Conservation (phyloP, 2,888 invertebrate species). For the Stenichneumon culpator region DNA sequence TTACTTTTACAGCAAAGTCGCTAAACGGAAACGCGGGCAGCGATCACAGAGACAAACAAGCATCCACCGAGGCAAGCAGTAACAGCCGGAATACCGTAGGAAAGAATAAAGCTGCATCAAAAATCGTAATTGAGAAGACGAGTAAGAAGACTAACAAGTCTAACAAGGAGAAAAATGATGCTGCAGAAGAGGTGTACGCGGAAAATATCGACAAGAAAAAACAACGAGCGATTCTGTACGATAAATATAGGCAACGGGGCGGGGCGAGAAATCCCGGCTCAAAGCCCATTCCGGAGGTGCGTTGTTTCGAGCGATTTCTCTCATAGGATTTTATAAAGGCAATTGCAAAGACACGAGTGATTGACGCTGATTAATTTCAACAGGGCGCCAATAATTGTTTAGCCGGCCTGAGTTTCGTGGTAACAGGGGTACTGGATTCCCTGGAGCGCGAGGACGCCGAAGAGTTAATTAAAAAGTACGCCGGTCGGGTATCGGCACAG, state of each 20-base stretch:
- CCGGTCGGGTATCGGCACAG: conserved; percentile 91
- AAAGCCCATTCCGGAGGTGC: conserved; percentile 93
- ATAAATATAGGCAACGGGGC: conserved; percentile 91
- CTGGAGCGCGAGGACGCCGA: conserved; percentile 93
- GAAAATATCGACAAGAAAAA: conserved; percentile 90
- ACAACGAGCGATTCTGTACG: conserved; percentile 89
- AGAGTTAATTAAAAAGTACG: conserved; percentile 91
- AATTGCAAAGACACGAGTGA: background rate
- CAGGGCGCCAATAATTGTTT: conserved; percentile 91
- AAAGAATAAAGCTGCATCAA: conserved; percentile 27
- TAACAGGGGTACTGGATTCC: conserved; percentile 96
- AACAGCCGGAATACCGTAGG: conserved; percentile 30
- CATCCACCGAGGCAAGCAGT: conserved; percentile 17
- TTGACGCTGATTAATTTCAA: conserved; percentile 63
- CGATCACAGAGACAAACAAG: conserved; percentile 24
- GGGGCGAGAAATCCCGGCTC: conserved; percentile 93
- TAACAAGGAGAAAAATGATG: conserved; percentile 49
- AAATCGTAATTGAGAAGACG: conserved; percentile 68
- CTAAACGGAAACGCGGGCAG: background rate
- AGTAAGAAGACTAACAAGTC: conserved; percentile 27
- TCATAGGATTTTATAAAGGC: background rate
- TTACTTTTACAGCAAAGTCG: conserved; percentile 2
- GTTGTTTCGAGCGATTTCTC: conserved; percentile 3
- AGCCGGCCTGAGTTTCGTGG: conserved; percentile 89
- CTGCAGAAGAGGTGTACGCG: conserved; percentile 87